phyloP scores from a whole-genome alignment of 2,888 invertebrate species.

The Mycalesis mineus region DNA sequence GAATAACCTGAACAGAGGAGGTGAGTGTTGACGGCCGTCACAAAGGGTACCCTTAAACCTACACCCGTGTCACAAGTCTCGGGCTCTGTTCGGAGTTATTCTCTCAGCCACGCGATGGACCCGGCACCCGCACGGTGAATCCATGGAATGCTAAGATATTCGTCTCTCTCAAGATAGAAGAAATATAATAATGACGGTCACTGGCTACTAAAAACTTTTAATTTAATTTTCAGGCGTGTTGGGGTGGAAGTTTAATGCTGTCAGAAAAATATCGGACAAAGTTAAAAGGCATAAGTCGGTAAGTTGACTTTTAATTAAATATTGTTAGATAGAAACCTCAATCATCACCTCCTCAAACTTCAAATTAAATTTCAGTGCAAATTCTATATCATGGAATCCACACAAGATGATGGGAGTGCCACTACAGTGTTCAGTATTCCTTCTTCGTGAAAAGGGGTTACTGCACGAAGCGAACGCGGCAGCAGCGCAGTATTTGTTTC shows the following conservation, averaged over 20 bases:
- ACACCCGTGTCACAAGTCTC: too few relatives aligned
- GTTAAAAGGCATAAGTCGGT: slow-evolving; percentile 83
- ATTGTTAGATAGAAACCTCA: too few relatives aligned
- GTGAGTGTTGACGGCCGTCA: too few relatives aligned
- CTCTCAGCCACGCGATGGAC: too few relatives aligned
- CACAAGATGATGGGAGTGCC: slow-evolving; percentile 91
- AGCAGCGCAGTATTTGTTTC: slow-evolving; percentile 87
- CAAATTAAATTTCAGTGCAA: slow-evolving; percentile 70
- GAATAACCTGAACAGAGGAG: too few relatives aligned
- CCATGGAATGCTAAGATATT: too few relatives aligned
- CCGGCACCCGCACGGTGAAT: too few relatives aligned
- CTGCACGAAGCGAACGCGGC: slow-evolving; percentile 84
- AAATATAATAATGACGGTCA: not conserved
- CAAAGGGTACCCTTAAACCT: too few relatives aligned
- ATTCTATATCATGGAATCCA: slow-evolving; percentile 91
- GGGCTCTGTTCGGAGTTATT: too few relatives aligned
- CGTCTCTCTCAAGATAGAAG: not conserved
- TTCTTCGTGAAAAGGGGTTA: slow-evolving; percentile 79
- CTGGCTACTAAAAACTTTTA: not conserved
- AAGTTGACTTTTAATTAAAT: too few relatives aligned
- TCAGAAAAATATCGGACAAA: slow-evolving; percentile 80
- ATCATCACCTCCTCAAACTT: too few relatives aligned
- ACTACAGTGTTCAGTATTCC: slow-evolving; percentile 85
- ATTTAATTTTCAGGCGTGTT: slow-evolving; percentile 80
- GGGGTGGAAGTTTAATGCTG: slow-evolving; percentile 86